Base-by-base conservation (phyloP, 1,140 invertebrate genomes). In the Artemia franciscana region DNA sequence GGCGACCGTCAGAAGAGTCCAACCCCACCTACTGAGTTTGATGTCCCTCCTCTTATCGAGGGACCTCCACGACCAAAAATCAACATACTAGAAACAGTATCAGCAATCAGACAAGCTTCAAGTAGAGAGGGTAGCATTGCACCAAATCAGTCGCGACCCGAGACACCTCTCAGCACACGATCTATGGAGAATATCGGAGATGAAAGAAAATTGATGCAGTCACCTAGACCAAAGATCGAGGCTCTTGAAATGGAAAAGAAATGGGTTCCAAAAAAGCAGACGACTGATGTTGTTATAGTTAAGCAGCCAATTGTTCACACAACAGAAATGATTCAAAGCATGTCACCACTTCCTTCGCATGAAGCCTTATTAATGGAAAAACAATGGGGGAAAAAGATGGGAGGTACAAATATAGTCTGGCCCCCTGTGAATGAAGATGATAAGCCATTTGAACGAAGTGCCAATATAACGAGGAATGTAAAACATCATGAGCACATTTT, bases 241-340 rank as follows among this genome's bases (percentile, higher is more conserved):
- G 79, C 72, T 2, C 64, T 81, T 60, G 73, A 75, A 18, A 81
- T 81, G 79, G 80, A 82, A 62, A 81, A 80, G 69, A 69, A 79
- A 0, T 82, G 80, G 71, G 62, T 71, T n/a, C 59, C 65, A 24
- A 68, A 66, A 61, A 25, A 65, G 23, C 25, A 26, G 15, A 63
- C 66, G 63, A 65, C 62, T 25, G 66, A 65, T 28, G 4, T 39
- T 12, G 21, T 26, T 23, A 57, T 65, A 28, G 15, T 51, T 9
- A 57, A n/a, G 60, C 18, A 61, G 9, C 56, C 58, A 57, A 27
- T 51, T 15, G 39, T 51, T 51, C 39, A 51, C 39, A 51, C 39
- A 51, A 51, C 39, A 51, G 39, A 51, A 3, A 30, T 5, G 58
- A 30, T 15, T 4, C 25, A 25, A n/a, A 18, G 61, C 12, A 39